Percentiles rank a stretch among this genome's conserved stretches.
These are phyloP conservation scores for Apogon talboti DNA, from an alignment of 2,797 vertebrate genomes.

Conservation along the genomic window DNA sequence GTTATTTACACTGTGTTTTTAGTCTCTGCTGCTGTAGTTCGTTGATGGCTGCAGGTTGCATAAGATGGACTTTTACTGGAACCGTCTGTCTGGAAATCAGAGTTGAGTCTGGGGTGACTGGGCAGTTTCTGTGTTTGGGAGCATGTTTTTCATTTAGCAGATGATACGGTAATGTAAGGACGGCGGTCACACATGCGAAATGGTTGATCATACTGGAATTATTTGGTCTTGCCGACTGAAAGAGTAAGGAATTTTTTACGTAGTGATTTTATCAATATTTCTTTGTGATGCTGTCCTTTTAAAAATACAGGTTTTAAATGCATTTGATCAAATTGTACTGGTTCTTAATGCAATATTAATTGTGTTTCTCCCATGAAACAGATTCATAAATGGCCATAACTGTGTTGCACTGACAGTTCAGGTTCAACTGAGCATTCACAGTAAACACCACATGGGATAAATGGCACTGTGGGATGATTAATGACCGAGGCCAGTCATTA, in stretches of 20 bases:
- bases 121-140: neutral
- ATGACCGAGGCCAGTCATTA: slow-evolving; percentile 19
- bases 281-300: neutral
- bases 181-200: neutral
- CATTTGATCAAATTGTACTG: neutral
- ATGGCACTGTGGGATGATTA: slow-evolving; percentile 28
- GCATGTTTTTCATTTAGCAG: neutral
- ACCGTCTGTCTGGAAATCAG: slow-evolving; percentile 15
- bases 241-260: neutral
- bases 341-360: neutral
- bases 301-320: neutral
- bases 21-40: slow-evolving; percentile 4
- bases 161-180: slow-evolving; percentile 5
- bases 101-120: slow-evolving; percentile 27
- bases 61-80: slow-evolving; percentile 61
- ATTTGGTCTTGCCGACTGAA: neutral
- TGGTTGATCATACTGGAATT: neutral
- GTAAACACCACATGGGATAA: slow-evolving; percentile 32
- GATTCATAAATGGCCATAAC: slow-evolving; percentile 14
- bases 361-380: slow-evolving; percentile 2
- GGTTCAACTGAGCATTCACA: slow-evolving; percentile 21
- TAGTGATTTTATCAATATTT: neutral
- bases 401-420: neutral
- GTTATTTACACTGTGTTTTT: slow-evolving; percentile 40
- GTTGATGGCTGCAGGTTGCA: slow-evolving; percentile 39